A percentile compares a stretch with the other conserved stretches of the same genome.
These are phyloP conservation scores for Ophthalmotilapia sp. DNA, from an alignment of 2,113 vertebrate genomes.

Conservation along the genomic window DNA sequence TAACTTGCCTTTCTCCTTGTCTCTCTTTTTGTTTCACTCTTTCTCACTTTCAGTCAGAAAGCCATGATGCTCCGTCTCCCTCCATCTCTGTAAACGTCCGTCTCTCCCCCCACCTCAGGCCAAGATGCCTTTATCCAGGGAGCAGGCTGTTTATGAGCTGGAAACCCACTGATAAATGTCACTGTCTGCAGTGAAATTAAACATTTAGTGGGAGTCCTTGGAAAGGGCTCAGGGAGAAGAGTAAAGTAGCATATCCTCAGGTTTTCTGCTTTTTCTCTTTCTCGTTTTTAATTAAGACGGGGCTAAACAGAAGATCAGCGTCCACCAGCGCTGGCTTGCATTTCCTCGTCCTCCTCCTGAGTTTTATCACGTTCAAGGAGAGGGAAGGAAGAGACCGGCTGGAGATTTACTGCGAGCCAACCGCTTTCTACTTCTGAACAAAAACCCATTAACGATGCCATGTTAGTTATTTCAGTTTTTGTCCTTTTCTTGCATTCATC, in stretches of 20 bases:
- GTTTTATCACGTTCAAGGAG: slow-evolving; percentile 23
- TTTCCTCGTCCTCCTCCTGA: slow-evolving; percentile 16
- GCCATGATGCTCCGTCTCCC: neutral
- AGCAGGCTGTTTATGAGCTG: slow-evolving; percentile 39
- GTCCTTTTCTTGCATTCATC: neutral
- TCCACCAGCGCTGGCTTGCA: slow-evolving; percentile 24
- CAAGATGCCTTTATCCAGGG: slow-evolving; percentile 24
- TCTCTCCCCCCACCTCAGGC: neutral
- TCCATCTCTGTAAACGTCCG: slow-evolving; percentile 11
- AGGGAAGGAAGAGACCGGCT: neutral
- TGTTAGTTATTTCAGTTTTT: slow-evolving; percentile 4
- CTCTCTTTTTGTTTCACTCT: neutral
- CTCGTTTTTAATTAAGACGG: slow-evolving; percentile 56
- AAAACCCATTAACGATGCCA: slow-evolving; percentile 7
- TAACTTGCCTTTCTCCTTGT: neutral
- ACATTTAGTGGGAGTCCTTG: slow-evolving; percentile 55
- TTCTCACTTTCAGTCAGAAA: neutral
- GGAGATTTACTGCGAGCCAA: neutral
- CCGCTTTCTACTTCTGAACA: slow-evolving; percentile 5
- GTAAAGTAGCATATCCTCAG: slow-evolving; percentile 22
- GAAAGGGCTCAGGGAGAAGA: slow-evolving; percentile 26
- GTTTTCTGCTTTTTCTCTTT: slow-evolving; percentile 9
- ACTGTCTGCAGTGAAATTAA: slow-evolving; percentile 59
- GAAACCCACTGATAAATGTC: slow-evolving; percentile 40
- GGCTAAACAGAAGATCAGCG: slow-evolving; percentile 22